Percentiles rank a stretch among this genome's conserved stretches.
Conservation (phyloP, 2,888 invertebrate genomes). For the Terebella lapidaria region DNA sequence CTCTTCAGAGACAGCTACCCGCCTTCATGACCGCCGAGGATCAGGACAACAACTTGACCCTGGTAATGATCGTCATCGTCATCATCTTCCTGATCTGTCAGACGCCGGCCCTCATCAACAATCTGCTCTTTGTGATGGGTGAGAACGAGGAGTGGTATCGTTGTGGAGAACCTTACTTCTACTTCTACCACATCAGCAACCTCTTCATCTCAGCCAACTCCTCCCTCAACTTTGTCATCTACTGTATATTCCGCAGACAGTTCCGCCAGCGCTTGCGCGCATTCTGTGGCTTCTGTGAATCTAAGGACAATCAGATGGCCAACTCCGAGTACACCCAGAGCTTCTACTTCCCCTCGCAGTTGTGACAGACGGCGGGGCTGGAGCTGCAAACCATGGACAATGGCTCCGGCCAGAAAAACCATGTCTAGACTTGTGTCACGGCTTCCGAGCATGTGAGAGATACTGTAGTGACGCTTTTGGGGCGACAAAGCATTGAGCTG, state of each 20-base stretch:
- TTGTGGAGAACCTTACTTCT: conserved; percentile 26
- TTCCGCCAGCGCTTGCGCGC: conserved; percentile 23
- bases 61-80: conserved; percentile 29
- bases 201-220: conserved; percentile 27
- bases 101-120: conserved; percentile 28
- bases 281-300: no score
- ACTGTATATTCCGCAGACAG: conserved; percentile 28
- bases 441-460: no score
- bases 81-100: conserved; percentile 28
- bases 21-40: conserved; percentile 16
- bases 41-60: conserved; percentile 25
- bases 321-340: not conserved
- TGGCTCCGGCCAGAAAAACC: no score
- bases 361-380: no score
- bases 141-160: conserved; percentile 12
- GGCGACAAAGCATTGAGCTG: no score
- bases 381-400: no score
- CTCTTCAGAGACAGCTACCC: conserved; percentile 15
- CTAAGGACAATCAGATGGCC: not conserved
- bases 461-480: no score
- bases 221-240: conserved; percentile 27
- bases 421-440: no score
- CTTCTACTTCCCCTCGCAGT: not conserved
- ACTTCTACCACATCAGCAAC: conserved; percentile 28
- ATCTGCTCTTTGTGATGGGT: conserved; percentile 17